Percentiles rank a stretch among this genome's conserved stretches.
Evolutionary conservation across 2,797 vertebrate species (phyloP).

Genomic region (Arrhamphus sclerolepis): DNA sequence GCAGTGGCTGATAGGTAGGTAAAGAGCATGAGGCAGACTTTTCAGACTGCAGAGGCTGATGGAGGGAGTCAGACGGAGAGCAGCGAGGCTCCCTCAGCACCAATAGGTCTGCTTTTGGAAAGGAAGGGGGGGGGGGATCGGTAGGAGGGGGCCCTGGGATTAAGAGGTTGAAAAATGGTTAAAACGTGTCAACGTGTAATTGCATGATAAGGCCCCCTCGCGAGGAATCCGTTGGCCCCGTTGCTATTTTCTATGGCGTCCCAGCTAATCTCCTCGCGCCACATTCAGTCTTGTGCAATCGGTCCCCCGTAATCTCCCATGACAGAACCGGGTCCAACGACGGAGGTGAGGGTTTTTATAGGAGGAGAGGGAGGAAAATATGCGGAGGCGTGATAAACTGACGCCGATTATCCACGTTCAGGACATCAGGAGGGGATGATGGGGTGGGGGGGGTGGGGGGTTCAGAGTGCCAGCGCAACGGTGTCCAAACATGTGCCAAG

Average conservation of each 20-base stretch:
- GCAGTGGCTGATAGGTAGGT: too few relatives aligned
- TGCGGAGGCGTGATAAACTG: conserved; percentile 98
- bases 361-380: conserved; percentile 92
- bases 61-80: conserved; percentile 53
- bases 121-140: conserved; percentile 21
- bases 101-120: conserved; percentile 89
- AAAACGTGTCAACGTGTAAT: conserved; percentile 99
- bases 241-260: conserved; percentile 94
- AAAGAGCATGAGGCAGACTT: not conserved
- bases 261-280: conserved; percentile 94
- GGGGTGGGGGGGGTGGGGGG: conserved; percentile 71
- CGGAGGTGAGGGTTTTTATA: conserved; percentile 89
- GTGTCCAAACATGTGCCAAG: conserved; percentile 54
- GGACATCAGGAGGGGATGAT: conserved; percentile 88
- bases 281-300: conserved; percentile 98
- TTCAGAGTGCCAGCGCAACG: conserved; percentile 37
- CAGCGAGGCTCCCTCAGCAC: conserved; percentile 60
- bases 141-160: conserved; percentile 84
- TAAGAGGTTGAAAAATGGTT: conserved; percentile 99
- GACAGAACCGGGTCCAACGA: conserved; percentile 96
- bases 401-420: conserved; percentile 98
- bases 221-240: conserved; percentile 98
- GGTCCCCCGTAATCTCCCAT: conserved; percentile 98
- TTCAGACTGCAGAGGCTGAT: conserved; percentile 19
- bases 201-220: conserved; percentile 99